A percentile compares a stretch with the other conserved stretches of the same genome.
Conservation (phyloP, 2,797 vertebrate genomes). For the Arctocebus calabarensis region DNA sequence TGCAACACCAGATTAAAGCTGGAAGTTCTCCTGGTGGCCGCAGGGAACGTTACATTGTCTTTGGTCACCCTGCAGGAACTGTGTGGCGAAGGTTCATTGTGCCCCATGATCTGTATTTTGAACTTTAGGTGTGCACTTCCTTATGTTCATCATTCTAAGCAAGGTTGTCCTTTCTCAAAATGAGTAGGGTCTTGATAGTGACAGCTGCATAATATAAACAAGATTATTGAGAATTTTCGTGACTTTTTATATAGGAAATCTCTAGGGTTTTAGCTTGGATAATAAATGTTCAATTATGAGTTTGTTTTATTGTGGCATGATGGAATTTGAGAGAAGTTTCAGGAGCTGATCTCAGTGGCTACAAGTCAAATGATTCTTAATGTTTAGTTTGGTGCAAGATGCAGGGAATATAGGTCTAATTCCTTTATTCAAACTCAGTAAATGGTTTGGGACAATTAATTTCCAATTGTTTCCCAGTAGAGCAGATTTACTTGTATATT, state of each 20-base stretch:
- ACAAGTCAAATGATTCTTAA: conserved; percentile 81
- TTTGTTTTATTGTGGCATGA: conserved; percentile 67
- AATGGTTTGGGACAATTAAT: conserved; percentile 93
- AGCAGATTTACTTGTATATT: conserved; percentile 93
- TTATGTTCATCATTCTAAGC: not conserved
- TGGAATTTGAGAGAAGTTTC: conserved; percentile 73
- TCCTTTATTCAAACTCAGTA: conserved; percentile 90
- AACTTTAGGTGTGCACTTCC: not conserved
- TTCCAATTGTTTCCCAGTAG: conserved; percentile 92
- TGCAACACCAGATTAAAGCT: not conserved
- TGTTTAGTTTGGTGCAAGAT: conserved; percentile 84
- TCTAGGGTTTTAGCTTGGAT: conserved; percentile 71
- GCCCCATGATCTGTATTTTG: not conserved
- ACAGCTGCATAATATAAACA: accelerated
- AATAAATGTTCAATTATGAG: conserved; percentile 64
- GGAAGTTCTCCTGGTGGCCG: not conserved
- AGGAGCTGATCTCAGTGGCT: conserved; percentile 62
- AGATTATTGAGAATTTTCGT: not conserved
- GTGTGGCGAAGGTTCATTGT: not conserved
- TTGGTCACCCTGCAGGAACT: not conserved
- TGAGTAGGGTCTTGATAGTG: not conserved
- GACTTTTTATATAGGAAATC: conserved; percentile 72
- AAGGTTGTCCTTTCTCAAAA: not conserved
- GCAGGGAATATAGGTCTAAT: conserved; percentile 86
- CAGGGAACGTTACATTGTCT: not conserved